phyloP scores from a whole-genome alignment of 1,140 invertebrate genomes.

The Zaprionus taronus region DNA sequence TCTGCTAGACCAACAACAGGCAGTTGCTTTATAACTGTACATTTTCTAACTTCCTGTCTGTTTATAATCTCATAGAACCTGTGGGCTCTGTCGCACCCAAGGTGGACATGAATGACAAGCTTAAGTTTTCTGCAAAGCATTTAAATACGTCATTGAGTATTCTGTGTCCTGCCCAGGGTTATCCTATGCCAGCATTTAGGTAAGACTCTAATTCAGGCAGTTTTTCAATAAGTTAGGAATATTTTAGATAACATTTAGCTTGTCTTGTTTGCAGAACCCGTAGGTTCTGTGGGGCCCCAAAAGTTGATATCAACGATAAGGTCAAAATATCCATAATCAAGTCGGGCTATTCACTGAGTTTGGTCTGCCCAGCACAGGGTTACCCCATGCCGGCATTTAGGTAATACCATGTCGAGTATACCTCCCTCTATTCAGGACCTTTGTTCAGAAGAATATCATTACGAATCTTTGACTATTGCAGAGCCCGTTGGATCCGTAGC shows the following conservation, averaged over 20 bases:
- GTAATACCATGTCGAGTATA: constrained; percentile 81
- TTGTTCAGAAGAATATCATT: background rate
- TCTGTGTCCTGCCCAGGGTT: constrained; percentile 88
- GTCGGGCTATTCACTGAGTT: constrained; percentile 67
- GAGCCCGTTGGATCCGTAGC: constrained; percentile 88
- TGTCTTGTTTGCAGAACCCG: constrained; percentile 85
- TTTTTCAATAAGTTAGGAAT: background rate
- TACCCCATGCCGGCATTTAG: constrained; percentile 88
- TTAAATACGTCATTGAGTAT: constrained; percentile 66
- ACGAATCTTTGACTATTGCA: constrained; percentile 11
- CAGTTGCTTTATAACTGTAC: constrained; percentile 44
- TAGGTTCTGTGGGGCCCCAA: constrained; percentile 85
- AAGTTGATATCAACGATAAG: constrained; percentile 84
- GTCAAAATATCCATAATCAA: constrained; percentile 68
- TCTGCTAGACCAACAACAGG: constrained; percentile 22
- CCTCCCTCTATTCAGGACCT: background rate
- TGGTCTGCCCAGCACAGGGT: constrained; percentile 89
- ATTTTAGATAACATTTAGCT: constrained; percentile 87
- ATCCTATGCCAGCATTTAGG: constrained; percentile 87
- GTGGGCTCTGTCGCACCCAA: constrained; percentile 86
- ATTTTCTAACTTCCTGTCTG: background rate
- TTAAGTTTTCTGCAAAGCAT: constrained; percentile 85
- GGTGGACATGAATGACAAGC: constrained; percentile 85
- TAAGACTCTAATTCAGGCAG: constrained; percentile 81
- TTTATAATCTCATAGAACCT: constrained; percentile 76